Conservation (phyloP, 2,113 vertebrate species). For the Trematocara stigmaticum region DNA sequence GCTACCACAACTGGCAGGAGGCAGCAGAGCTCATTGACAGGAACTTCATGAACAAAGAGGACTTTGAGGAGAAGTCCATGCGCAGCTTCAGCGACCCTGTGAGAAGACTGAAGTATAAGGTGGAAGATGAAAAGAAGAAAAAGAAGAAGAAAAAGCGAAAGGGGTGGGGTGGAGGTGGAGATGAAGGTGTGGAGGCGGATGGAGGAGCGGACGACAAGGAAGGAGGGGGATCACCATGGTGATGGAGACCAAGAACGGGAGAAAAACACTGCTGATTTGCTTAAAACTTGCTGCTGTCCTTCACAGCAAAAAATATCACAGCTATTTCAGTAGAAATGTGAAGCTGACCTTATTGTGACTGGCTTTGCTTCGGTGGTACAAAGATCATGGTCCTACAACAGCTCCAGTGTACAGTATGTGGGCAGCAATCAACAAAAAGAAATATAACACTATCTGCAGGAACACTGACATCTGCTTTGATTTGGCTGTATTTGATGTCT, state of each 20-base stretch:
- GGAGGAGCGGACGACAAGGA: not conserved
- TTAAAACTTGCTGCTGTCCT: not conserved
- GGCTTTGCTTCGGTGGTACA: not conserved
- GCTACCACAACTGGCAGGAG: slow-evolving; percentile 87
- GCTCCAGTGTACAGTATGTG: not conserved
- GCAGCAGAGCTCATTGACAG: slow-evolving; percentile 82
- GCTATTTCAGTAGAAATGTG: not conserved
- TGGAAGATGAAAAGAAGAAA: slow-evolving; percentile 68
- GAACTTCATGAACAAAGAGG: slow-evolving; percentile 80
- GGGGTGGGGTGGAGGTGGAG: not conserved
- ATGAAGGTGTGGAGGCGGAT: not conserved
- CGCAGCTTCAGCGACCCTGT: slow-evolving; percentile 80
- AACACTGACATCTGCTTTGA: slow-evolving; percentile 6
- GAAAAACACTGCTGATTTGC: not conserved
- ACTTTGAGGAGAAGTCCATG: slow-evolving; percentile 68
- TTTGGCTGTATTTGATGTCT: slow-evolving; percentile 3
- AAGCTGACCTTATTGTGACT: not conserved
- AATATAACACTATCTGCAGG: not conserved
- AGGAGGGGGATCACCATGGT: slow-evolving; percentile 19
- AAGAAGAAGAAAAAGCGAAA: slow-evolving; percentile 5
- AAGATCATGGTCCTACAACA: not conserved
- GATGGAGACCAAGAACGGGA: not conserved
- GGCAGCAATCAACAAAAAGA: slow-evolving; percentile 19
- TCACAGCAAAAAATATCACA: not conserved
- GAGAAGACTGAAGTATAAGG: slow-evolving; percentile 81